Evolutionary conservation across 2,113 vertebrate genomes (phyloP).

Genomic region (Corythaixoides concolor): DNA sequence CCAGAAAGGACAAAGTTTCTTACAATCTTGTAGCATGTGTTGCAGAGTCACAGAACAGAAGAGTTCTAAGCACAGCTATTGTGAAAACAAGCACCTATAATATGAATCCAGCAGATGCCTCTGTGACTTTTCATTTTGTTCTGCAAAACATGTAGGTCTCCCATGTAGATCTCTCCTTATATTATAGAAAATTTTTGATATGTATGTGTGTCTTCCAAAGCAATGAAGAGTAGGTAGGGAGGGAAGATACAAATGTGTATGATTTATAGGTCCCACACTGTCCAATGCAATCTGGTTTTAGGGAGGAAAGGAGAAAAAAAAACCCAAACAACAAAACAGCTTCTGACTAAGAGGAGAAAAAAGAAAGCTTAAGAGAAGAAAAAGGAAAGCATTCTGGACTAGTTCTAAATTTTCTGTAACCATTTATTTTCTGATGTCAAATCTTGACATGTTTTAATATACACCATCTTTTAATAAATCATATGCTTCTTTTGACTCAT

Average conservation of each 20-base stretch:
- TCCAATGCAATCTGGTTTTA: fast-evolving
- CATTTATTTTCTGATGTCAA: not conserved
- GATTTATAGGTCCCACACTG: not conserved
- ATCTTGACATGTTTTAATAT: not conserved
- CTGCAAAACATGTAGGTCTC: not conserved
- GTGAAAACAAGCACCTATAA: not conserved
- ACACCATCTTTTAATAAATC: not conserved
- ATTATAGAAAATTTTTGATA: not conserved
- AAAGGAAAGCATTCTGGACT: not conserved
- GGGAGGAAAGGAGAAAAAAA: not conserved
- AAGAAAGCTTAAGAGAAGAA: no score
- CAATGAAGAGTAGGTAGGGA: not conserved
- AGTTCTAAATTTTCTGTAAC: not conserved
- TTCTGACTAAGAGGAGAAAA: not conserved
- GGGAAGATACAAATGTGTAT: not conserved
- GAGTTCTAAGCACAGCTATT: not conserved
- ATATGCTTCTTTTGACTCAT: not conserved
- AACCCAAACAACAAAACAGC: not conserved
- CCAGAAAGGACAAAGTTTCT: not conserved
- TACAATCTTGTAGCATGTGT: not conserved
- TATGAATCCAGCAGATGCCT: not conserved
- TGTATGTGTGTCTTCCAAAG: not conserved
- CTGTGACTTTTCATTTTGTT: not conserved
- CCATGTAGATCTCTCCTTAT: not conserved
- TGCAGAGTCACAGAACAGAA: not conserved